These are phyloP conservation scores for Tipula helvola DNA, from an alignment of 2,888 invertebrate genomes.

Conservation along the genomic window DNA sequence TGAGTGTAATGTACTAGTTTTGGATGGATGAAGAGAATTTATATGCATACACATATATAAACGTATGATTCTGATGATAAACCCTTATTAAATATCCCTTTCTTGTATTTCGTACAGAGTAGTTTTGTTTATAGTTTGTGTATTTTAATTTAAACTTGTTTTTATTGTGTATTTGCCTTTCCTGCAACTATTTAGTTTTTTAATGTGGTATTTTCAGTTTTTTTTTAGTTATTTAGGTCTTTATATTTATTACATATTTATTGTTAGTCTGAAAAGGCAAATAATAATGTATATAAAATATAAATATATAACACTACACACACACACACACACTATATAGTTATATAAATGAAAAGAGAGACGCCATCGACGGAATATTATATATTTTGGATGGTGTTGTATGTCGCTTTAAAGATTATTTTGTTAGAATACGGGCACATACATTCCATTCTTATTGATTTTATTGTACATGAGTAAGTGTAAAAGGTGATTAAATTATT, in stretches of 20 bases:
- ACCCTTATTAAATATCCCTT: conserved; percentile 4
- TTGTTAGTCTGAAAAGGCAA: background rate
- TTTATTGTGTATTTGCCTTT: background rate
- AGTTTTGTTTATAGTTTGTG: background rate
- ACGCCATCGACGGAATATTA: background rate
- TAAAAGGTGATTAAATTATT: background rate
- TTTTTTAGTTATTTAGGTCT: background rate
- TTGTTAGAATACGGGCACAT: background rate
- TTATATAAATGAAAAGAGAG: background rate
- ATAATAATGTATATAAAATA: background rate
- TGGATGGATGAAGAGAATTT: background rate
- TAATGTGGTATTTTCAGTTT: background rate
- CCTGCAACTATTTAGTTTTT: background rate
- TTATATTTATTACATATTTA: background rate
- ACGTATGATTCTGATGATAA: background rate
- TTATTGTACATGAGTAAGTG: background rate
- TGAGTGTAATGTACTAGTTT: background rate
- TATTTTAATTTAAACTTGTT: background rate
- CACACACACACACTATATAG: background rate
- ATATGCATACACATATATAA: background rate
- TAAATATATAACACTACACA: background rate
- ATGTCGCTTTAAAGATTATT: background rate
- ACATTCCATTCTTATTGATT: background rate
- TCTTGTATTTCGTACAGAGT: background rate
- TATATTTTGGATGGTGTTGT: background rate